A percentile compares a stretch with the other conserved stretches of the same genome.
These are phyloP conservation scores for Anhinga rufa DNA, from an alignment of 2,113 vertebrate genomes.

Conservation along the genomic window DNA sequence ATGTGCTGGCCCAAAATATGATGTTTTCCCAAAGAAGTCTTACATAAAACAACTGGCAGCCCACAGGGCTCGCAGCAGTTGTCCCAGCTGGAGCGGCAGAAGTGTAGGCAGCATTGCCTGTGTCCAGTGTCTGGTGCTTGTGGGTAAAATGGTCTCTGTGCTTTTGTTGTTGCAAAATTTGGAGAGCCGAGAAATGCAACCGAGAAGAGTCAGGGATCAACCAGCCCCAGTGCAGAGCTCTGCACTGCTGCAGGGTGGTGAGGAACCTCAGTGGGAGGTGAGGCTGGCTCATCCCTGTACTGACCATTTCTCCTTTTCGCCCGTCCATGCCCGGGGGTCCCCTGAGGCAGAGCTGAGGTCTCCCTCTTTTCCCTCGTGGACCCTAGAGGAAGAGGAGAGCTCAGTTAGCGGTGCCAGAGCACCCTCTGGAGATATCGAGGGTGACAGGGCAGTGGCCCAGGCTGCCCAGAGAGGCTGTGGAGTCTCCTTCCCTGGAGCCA, in stretches of 20 bases:
- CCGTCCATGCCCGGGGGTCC: slow-evolving; percentile 73
- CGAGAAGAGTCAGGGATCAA: no score
- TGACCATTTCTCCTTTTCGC: slow-evolving; percentile 74
- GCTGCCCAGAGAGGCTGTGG: no score
- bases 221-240: background rate
- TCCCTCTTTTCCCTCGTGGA: slow-evolving; percentile 76
- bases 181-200: background rate
- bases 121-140: fast-evolving
- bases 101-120: fast-evolving
- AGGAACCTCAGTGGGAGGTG: background rate
- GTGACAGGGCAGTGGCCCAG: no score
- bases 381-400: slow-evolving; percentile 64
- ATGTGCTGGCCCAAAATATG: background rate
- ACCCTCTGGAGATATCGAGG: background rate
- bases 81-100: background rate
- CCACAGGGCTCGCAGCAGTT: background rate
- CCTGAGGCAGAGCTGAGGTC: slow-evolving; percentile 69
- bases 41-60: background rate
- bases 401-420: background rate
- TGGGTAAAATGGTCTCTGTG: background rate
- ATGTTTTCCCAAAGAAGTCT: background rate
- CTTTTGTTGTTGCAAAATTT: no score
- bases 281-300: background rate
- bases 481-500: no score
- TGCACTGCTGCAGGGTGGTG: background rate